Percentiles rank a stretch among this genome's conserved stretches.
These are phyloP conservation scores for Trachelus troglodyta DNA, from an alignment of 2,888 invertebrate species.

Conservation along the genomic window DNA sequence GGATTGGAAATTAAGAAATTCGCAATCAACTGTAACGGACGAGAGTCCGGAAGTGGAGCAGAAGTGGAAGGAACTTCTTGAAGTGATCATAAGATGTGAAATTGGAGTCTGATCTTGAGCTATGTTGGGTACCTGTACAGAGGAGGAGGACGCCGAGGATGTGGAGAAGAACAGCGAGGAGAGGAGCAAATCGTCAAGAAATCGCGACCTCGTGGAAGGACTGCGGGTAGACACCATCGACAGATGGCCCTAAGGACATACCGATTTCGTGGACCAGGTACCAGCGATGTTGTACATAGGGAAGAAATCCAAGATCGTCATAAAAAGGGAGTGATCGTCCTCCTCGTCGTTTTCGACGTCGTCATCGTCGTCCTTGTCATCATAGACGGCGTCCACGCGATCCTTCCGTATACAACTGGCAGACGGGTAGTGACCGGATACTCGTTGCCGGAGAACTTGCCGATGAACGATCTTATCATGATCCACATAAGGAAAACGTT, in stretches of 20 bases:
- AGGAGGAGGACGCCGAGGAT: constrained; percentile 64
- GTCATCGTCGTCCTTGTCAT: constrained; percentile 8
- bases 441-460: too few species aligned
- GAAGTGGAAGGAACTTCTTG: too few species aligned
- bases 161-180: constrained; percentile 56
- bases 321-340: constrained; percentile 4
- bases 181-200: constrained; percentile 22
- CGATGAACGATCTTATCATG: neutral
- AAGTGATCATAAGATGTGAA: neutral
- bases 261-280: constrained; percentile 10
- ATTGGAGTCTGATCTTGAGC: neutral
- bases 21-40: too few species aligned
- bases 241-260: constrained; percentile 3
- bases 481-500: constrained; percentile 3
- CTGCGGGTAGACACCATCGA: constrained; percentile 54
- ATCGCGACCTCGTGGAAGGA: constrained; percentile 58
- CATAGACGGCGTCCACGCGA: neutral
- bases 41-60: too few species aligned
- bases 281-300: constrained; percentile 16
- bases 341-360: constrained; percentile 20
- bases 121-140: constrained; percentile 44
- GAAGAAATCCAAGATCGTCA: constrained; percentile 10
- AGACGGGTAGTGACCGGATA: neutral
- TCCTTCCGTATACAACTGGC: neutral
- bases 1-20: too few species aligned